Conservation (phyloP, 1,140 invertebrate species). For the Neodiprion virginianus region DNA sequence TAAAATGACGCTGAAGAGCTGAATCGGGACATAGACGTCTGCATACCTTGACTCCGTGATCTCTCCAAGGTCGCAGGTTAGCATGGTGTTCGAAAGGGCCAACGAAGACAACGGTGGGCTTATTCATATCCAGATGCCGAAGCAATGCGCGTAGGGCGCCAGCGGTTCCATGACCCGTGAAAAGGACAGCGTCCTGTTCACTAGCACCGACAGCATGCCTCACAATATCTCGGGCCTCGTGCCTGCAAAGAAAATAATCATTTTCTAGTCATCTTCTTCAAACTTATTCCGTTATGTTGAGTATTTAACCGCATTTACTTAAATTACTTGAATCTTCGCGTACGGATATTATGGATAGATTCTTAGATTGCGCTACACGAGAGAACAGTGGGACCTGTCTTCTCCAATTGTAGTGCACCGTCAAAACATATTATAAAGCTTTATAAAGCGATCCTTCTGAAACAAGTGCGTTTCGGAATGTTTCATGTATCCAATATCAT, state of each 20-base stretch:
- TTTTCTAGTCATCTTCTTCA: background rate
- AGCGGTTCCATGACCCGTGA: slow-evolving; percentile 78
- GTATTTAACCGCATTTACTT: background rate
- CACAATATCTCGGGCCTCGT: slow-evolving; percentile 84
- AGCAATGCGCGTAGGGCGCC: slow-evolving; percentile 75
- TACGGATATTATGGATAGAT: too few species aligned
- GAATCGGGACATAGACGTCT: slow-evolving; percentile 10
- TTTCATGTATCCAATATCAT: too few species aligned
- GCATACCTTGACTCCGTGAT: slow-evolving; percentile 77
- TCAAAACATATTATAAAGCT: too few species aligned
- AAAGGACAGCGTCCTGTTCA: slow-evolving; percentile 84
- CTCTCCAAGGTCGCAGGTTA: slow-evolving; percentile 85
- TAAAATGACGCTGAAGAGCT: too few species aligned
- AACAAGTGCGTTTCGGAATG: too few species aligned
- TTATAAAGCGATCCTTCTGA: too few species aligned
- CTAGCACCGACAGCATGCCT: slow-evolving; percentile 81
- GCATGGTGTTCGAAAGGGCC: slow-evolving; percentile 87
- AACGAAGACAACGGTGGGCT: slow-evolving; percentile 77
- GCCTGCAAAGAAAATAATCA: slow-evolving; percentile 61
- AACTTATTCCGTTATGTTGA: background rate
- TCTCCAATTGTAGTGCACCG: too few species aligned
- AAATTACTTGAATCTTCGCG: background rate
- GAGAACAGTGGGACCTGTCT: too few species aligned
- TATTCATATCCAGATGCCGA: slow-evolving; percentile 65
- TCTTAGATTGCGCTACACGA: too few species aligned